These are phyloP conservation scores for Cricetomys ansorgei DNA, from an alignment of 2,113 vertebrate species.

Conservation along the genomic window DNA sequence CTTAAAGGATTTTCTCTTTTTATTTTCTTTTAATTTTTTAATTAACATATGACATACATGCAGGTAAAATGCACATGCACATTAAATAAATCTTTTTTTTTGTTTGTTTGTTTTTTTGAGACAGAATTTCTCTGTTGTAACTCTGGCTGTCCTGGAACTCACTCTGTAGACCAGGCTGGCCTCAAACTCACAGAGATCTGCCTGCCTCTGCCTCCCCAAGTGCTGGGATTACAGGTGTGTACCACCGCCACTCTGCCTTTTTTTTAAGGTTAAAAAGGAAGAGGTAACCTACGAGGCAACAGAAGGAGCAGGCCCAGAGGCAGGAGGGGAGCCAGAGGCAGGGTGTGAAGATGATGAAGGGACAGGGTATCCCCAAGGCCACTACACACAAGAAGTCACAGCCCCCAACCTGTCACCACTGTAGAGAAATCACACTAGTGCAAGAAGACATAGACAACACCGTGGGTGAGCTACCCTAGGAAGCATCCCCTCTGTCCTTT, in stretches of 20 bases:
- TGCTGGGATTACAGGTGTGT: no score
- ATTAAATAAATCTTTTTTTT: background rate
- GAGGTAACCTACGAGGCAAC: background rate
- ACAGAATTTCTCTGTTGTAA: no score
- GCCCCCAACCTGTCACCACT: background rate
- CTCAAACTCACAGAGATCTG: no score
- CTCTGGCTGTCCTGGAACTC: no score
- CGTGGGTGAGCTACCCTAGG: background rate
- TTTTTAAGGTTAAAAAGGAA: background rate
- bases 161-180: no score
- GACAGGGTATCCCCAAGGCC: background rate
- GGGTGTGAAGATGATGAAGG: background rate
- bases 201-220: no score
- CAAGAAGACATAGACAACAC: background rate
- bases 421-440: background rate
- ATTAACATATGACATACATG: background rate
- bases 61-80: background rate
- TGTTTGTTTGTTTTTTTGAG: no score
- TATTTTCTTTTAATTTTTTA: background rate
- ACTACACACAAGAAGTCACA: background rate
- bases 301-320: background rate
- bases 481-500: background rate
- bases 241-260: no score
- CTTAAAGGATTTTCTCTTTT: slow-evolving; percentile 51
- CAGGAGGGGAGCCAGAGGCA: no score